These are phyloP conservation scores for Brachirus orientalis DNA, from an alignment of 2,113 vertebrate genomes.

Conservation along the genomic window DNA sequence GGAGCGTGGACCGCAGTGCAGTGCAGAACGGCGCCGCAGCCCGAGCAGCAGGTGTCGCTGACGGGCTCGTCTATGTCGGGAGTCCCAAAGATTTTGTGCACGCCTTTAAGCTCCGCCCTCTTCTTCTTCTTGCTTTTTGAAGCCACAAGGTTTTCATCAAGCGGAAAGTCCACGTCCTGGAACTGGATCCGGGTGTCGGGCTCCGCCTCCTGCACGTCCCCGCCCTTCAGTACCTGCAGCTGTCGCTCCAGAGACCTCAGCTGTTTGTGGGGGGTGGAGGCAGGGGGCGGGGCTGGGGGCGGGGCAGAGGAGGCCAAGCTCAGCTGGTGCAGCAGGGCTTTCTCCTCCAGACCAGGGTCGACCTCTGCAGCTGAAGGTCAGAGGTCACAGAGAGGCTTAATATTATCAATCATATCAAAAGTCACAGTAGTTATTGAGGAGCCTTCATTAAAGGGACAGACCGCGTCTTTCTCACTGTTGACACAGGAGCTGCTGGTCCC, in stretches of 20 bases:
- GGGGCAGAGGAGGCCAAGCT: neutral
- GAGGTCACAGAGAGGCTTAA: neutral
- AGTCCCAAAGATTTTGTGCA: conserved; percentile 70
- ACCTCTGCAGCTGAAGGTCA: conserved; percentile 42
- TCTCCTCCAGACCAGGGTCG: conserved; percentile 5
- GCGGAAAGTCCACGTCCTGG: conserved; percentile 68
- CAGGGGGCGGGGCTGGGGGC: neutral
- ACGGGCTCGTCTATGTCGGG: conserved; percentile 70
- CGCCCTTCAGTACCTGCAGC: conserved; percentile 39
- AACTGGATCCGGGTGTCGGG: conserved; percentile 66
- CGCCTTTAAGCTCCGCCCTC: neutral
- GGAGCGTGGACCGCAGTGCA: conserved; percentile 74
- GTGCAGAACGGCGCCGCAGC: conserved; percentile 90
- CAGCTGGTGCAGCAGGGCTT: conserved; percentile 18
- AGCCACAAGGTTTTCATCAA: conserved; percentile 16
- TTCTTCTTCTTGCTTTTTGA: conserved; percentile 52
- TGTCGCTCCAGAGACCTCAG: conserved; percentile 58
- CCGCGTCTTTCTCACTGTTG: too few species aligned
- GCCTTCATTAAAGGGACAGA: too few species aligned
- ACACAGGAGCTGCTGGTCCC: too few species aligned
- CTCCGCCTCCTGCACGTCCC: conserved; percentile 1
- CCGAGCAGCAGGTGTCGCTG: conserved; percentile 82
- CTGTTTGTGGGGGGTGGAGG: conserved; percentile 7
- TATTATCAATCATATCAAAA: too few species aligned
- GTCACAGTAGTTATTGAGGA: too few species aligned